phyloP scores from a whole-genome alignment of 2,113 vertebrate genomes.

The Mesembrinibis cayennensis region DNA sequence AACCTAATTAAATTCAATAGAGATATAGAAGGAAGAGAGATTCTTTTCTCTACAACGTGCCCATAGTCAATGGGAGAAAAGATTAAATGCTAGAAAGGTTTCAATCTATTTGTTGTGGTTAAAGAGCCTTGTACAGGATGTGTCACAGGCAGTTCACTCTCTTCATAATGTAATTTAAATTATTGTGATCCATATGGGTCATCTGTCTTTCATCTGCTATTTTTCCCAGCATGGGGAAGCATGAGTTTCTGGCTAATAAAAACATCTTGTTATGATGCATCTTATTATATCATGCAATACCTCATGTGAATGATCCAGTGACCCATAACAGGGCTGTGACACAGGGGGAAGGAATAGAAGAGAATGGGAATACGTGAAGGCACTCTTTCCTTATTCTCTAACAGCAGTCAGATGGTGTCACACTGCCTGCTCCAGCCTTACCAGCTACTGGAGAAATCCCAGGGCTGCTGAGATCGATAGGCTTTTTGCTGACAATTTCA shows the following conservation, averaged over 20 bases:
- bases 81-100: constrained; percentile 24
- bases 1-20: constrained; percentile 1
- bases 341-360: not conserved
- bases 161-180: constrained; percentile 11
- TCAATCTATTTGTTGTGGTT: constrained; percentile 29
- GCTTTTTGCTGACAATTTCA: not conserved
- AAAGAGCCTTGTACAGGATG: not conserved
- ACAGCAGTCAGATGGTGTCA: not conserved
- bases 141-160: not conserved
- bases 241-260: not conserved
- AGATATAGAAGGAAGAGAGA: not conserved
- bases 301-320: not conserved
- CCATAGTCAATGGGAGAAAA: not conserved
- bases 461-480: not conserved
- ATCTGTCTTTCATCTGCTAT: not conserved
- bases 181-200: not conserved
- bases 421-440: fast-evolving
- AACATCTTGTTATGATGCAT: not conserved
- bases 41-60: not conserved
- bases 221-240: not conserved
- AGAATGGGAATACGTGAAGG: not conserved
- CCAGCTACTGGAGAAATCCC: not conserved
- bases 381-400: not conserved
- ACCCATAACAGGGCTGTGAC: not conserved
- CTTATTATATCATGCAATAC: not conserved